Conservation (phyloP, 2,888 invertebrate species). For the Serrognathus titanus region DNA sequence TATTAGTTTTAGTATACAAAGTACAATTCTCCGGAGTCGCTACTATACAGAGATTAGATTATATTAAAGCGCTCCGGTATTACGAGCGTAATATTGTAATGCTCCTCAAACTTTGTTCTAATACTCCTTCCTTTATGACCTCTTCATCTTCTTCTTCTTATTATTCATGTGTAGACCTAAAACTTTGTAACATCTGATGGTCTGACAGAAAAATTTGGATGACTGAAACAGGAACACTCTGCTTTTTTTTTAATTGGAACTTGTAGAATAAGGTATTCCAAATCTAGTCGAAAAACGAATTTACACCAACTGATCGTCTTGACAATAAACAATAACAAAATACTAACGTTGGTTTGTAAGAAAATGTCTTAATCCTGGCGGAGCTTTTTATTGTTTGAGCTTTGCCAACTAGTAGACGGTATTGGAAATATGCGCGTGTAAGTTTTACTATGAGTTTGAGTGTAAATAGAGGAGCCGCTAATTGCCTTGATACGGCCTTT, state of each 20-base stretch:
- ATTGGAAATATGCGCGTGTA: neutral
- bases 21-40: slow-evolving; percentile 7
- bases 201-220: too few relatives aligned
- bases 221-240: too few relatives aligned
- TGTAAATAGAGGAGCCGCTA: neutral
- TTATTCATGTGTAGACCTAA: neutral
- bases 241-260: too few relatives aligned
- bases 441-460: neutral
- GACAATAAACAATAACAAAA: too few relatives aligned
- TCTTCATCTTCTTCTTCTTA: neutral
- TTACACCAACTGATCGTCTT: too few relatives aligned
- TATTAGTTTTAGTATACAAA: slow-evolving; percentile 6
- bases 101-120: slow-evolving; percentile 9
- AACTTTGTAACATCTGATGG: neutral
- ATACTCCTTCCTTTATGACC: slow-evolving; percentile 7
- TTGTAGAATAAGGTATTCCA: too few relatives aligned
- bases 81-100: slow-evolving; percentile 9
- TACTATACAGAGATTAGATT: slow-evolving; percentile 10
- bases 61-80: slow-evolving; percentile 4
- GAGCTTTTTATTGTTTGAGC: too few relatives aligned
- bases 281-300: too few relatives aligned
- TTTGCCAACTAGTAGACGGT: too few relatives aligned
- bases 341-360: too few relatives aligned
- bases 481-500: slow-evolving; percentile 1
- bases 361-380: too few relatives aligned